Percentiles rank a stretch among this genome's conserved stretches.
These are phyloP conservation scores for Ptilonorhynchus violaceus DNA, from an alignment of 2,113 vertebrate species.

Conservation along the genomic window DNA sequence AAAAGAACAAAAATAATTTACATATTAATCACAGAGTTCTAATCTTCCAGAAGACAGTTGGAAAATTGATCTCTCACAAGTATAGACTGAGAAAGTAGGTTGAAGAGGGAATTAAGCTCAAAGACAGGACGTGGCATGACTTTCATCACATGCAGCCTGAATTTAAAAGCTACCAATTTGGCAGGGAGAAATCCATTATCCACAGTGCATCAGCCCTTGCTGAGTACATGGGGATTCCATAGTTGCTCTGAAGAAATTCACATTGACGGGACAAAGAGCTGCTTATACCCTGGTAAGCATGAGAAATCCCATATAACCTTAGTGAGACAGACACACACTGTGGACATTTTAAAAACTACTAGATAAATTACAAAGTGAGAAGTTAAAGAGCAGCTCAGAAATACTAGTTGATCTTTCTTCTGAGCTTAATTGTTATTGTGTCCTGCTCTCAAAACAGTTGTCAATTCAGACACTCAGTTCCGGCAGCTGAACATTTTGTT, in stretches of 20 bases:
- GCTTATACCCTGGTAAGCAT: not conserved
- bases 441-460: not conserved
- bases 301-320: constrained; percentile 12
- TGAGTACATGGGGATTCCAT: not conserved
- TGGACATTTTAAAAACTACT: not conserved
- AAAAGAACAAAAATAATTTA: constrained; percentile 44
- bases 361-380: not conserved
- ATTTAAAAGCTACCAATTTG: not conserved
- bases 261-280: not conserved
- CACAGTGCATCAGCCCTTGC: not conserved
- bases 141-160: not conserved
- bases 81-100: not conserved
- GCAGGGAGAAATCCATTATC: constrained; percentile 25
- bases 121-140: not conserved
- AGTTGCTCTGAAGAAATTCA: not conserved
- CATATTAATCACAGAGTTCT: constrained; percentile 42
- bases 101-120: constrained; percentile 3
- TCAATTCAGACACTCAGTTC: not conserved
- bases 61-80: constrained; percentile 3
- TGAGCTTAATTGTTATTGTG: not conserved
- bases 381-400: not conserved
- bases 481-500: not conserved
- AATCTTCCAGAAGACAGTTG: constrained; percentile 23
- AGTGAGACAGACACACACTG: not conserved
- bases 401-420: not conserved